Conservation (phyloP, 2,888 invertebrate genomes). For the Papilio elwesi region DNA sequence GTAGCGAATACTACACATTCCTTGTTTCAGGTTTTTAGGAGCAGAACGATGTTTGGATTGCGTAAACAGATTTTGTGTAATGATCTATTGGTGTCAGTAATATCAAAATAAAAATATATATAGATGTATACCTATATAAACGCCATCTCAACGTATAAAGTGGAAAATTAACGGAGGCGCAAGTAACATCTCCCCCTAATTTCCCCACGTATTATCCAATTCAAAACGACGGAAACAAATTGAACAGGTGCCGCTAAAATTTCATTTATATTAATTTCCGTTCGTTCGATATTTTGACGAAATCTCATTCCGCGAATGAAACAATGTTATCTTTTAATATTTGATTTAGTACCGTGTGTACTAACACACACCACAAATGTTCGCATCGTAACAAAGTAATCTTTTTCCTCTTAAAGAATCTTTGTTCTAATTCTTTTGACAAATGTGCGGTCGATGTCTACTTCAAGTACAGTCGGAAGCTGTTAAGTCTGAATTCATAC, state of each 20-base stretch:
- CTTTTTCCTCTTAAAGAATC: no score
- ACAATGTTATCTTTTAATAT: slow-evolving; percentile 18
- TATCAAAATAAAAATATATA: background rate
- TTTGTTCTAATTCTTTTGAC: no score
- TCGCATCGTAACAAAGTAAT: background rate
- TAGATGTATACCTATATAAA: background rate
- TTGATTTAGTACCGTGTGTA: background rate
- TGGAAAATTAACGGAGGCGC: background rate
- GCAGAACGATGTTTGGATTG: no score
- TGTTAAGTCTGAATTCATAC: no score
- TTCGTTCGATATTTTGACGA: slow-evolving; percentile 10
- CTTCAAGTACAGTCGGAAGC: no score
- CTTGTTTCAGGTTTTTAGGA: no score
- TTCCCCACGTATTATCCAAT: slow-evolving; percentile 26
- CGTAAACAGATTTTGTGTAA: no score
- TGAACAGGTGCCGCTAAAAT: slow-evolving; percentile 28
- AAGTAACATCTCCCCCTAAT: slow-evolving; percentile 1
- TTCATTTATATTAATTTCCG: slow-evolving; percentile 25
- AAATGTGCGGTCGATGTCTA: no score
- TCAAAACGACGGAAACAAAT: slow-evolving; percentile 28
- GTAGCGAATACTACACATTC: no score
- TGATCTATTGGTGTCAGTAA: background rate
- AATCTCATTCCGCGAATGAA: background rate
- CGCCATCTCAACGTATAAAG: background rate
- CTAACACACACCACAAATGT: background rate